Evolutionary conservation across 2,888 invertebrate genomes (phyloP).

Genomic region (Cantharis rustica): DNA sequence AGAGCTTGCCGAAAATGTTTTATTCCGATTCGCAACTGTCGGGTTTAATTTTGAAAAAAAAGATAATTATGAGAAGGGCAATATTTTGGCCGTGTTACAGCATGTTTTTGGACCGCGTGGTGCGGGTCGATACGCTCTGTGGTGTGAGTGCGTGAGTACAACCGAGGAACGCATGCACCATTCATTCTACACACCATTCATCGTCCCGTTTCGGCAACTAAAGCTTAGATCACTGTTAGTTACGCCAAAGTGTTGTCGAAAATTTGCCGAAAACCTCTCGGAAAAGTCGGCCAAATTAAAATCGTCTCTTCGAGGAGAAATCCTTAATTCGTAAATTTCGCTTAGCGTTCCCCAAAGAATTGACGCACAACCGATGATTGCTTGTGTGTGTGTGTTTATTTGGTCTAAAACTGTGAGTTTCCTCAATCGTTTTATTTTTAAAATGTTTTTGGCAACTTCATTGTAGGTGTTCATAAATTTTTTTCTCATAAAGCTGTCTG

Average conservation of each 20-base stretch:
- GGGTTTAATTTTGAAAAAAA: background rate
- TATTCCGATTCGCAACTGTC: background rate
- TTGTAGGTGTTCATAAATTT: constrained; percentile 3
- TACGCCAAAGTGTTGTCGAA: constrained; percentile 15
- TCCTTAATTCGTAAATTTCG: background rate
- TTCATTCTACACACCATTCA: constrained; percentile 40
- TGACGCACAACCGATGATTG: background rate
- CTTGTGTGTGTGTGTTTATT: constrained; percentile 1
- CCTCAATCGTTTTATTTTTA: background rate
- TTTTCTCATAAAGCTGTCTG: background rate
- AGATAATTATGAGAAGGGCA: background rate
- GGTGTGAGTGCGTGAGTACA: constrained; percentile 45
- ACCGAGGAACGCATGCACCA: constrained; percentile 44
- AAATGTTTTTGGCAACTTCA: background rate
- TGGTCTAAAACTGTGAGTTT: background rate
- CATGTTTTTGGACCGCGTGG: constrained; percentile 43
- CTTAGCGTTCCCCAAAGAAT: background rate
- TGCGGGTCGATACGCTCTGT: constrained; percentile 42
- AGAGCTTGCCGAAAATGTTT: background rate
- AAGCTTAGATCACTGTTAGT: constrained; percentile 29
- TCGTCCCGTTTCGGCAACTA: constrained; percentile 35
- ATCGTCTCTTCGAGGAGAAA: background rate
- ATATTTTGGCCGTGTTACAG: constrained; percentile 13
- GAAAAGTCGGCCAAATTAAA: background rate
- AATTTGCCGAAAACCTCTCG: background rate